Evolutionary conservation across 2,888 invertebrate species (phyloP).

Genomic region (Diadegma fenestrale): DNA sequence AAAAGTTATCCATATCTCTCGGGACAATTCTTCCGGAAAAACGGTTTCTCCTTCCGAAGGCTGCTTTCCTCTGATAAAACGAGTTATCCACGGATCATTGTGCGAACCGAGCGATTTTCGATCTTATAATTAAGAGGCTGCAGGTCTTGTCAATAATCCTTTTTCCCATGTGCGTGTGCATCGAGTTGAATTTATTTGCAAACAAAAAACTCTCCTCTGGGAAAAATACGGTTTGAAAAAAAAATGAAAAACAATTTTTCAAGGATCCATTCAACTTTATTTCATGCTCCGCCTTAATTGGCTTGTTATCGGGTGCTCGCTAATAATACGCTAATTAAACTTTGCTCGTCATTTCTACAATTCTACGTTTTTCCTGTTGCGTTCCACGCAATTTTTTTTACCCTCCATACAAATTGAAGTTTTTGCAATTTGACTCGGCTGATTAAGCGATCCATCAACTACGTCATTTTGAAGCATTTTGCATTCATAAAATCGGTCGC

Average conservation of each 20-base stretch:
- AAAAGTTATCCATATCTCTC: conserved; percentile 27
- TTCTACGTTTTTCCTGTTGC: background rate
- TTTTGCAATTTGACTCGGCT: background rate
- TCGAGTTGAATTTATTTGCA: conserved; percentile 11
- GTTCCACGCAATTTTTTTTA: background rate
- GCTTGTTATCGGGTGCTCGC: background rate
- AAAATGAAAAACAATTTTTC: background rate
- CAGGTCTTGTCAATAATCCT: conserved; percentile 1
- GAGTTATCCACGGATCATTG: conserved; percentile 49
- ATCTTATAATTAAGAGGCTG: conserved; percentile 54
- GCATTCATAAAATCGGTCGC: too few relatives aligned
- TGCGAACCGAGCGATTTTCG: conserved; percentile 32
- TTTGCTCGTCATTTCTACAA: background rate
- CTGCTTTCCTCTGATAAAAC: conserved; percentile 49
- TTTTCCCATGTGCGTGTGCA: background rate
- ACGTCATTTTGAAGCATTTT: background rate
- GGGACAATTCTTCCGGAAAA: conserved; percentile 32
- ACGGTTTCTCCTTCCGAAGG: conserved; percentile 18
- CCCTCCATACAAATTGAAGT: background rate
- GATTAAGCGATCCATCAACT: background rate
- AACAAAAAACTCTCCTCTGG: background rate
- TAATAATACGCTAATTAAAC: background rate
- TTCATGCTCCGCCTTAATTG: background rate
- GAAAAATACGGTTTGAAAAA: conserved; percentile 6
- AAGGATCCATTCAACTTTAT: conserved; percentile 5